A percentile compares a stretch with the other conserved stretches of the same genome.
These are phyloP conservation scores for Gymnocephalus cernua DNA, from an alignment of 2,113 vertebrate species.

Conservation along the genomic window DNA sequence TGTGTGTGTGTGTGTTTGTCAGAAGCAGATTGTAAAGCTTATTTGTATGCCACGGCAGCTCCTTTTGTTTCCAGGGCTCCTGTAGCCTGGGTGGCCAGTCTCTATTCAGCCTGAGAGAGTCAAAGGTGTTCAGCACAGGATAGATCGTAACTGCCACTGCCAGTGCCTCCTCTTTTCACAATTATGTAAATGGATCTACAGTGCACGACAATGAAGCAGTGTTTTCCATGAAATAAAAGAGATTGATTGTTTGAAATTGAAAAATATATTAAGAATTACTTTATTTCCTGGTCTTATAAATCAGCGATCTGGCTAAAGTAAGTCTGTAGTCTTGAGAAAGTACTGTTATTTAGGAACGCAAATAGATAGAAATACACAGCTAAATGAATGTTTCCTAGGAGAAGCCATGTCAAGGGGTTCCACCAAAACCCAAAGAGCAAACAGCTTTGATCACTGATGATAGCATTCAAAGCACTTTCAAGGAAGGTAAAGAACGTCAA, in stretches of 20 bases:
- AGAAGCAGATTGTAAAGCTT: constrained; percentile 8
- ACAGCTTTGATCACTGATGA: constrained; percentile 40
- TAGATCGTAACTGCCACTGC: constrained; percentile 13
- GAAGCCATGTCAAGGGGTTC: background rate
- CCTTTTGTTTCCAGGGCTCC: constrained; percentile 50
- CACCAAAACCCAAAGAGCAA: background rate
- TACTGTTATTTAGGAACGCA: background rate
- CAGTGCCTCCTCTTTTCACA: constrained; percentile 33
- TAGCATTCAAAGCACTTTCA: constrained; percentile 16
- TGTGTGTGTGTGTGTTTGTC: constrained; percentile 1
- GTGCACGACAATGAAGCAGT: constrained; percentile 34
- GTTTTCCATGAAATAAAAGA: constrained; percentile 19
- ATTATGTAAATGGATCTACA: constrained; percentile 32
- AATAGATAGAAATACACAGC: background rate
- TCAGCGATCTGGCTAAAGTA: background rate
- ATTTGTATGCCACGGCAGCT: constrained; percentile 59
- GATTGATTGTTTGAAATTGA: constrained; percentile 1
- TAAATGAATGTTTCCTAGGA: background rate
- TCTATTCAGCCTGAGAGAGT: constrained; percentile 48
- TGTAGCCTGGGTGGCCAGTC: constrained; percentile 51
- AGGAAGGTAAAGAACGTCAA: constrained; percentile 26
- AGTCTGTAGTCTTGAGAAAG: background rate
- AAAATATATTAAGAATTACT: background rate
- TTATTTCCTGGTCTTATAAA: background rate
- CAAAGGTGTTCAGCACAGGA: constrained; percentile 47